Evolutionary conservation across 2,888 invertebrate species (phyloP).

Genomic region (Arenicola marina): DNA sequence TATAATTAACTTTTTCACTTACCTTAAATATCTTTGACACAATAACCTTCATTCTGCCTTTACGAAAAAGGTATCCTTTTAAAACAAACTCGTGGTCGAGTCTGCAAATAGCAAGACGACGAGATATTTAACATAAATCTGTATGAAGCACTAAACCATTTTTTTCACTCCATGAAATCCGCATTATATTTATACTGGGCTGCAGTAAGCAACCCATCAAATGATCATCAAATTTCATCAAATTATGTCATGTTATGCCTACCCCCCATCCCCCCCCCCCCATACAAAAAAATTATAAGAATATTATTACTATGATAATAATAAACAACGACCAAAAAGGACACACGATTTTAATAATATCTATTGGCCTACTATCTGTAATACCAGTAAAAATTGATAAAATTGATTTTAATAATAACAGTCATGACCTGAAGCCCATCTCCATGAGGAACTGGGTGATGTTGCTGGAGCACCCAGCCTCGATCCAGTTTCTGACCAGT

Average conservation of each 20-base stretch:
- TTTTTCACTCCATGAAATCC: no score
- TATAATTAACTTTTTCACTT: conserved; percentile 19
- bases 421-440: conserved; percentile 69
- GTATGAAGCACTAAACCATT: not conserved
- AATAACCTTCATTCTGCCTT: conserved; percentile 95
- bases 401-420: not conserved
- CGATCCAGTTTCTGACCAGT: conserved; percentile 87
- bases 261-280: no score
- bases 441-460: conserved; percentile 90
- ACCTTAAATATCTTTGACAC: conserved; percentile 90
- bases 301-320: no score
- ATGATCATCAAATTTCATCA: no score
- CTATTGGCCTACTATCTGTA: no score
- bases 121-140: not conserved
- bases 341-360: no score
- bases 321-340: no score
- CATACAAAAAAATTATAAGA: no score
- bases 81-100: conserved; percentile 93
- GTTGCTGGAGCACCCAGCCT: conserved; percentile 88
- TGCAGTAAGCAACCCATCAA: no score
- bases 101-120: conserved; percentile 38
- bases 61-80: conserved; percentile 92
- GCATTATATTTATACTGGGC: no score
- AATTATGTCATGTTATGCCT: no score
- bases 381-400: no score